Conservation (phyloP, 2,888 invertebrate species). For the Tetranychus piercei region DNA sequence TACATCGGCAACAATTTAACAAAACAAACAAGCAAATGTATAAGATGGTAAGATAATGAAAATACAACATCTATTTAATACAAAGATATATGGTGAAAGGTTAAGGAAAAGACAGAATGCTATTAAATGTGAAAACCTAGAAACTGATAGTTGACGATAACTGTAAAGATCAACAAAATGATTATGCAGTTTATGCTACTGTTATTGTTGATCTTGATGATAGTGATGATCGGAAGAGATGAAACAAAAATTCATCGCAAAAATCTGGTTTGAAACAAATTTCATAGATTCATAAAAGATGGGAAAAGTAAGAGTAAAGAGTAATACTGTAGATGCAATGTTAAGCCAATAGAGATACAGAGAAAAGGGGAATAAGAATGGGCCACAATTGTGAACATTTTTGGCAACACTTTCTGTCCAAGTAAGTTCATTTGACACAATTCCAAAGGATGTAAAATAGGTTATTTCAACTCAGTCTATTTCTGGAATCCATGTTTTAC, state of each 20-base stretch:
- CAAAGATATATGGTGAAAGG: neutral
- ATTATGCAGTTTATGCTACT: too few relatives aligned
- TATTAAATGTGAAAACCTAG: neutral
- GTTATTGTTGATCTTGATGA: neutral
- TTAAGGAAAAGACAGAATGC: neutral
- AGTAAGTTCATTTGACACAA: neutral
- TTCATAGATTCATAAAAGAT: neutral
- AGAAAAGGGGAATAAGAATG: neutral
- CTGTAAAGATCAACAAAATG: neutral
- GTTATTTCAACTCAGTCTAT: neutral
- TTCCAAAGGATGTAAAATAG: neutral
- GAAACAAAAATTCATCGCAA: neutral
- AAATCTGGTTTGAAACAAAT: neutral
- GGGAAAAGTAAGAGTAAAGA: neutral
- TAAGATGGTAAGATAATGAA: neutral
- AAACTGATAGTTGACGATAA: neutral
- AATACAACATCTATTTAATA: too few relatives aligned
- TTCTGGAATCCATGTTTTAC: neutral
- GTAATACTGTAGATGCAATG: neutral
- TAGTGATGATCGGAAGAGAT: neutral
- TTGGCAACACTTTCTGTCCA: neutral
- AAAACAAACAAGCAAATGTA: neutral
- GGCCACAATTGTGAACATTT: neutral
- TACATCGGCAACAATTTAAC: too few relatives aligned
- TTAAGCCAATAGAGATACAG: neutral